phyloP scores from a whole-genome alignment of 2,888 invertebrate genomes.

The Corbicula japonica region DNA sequence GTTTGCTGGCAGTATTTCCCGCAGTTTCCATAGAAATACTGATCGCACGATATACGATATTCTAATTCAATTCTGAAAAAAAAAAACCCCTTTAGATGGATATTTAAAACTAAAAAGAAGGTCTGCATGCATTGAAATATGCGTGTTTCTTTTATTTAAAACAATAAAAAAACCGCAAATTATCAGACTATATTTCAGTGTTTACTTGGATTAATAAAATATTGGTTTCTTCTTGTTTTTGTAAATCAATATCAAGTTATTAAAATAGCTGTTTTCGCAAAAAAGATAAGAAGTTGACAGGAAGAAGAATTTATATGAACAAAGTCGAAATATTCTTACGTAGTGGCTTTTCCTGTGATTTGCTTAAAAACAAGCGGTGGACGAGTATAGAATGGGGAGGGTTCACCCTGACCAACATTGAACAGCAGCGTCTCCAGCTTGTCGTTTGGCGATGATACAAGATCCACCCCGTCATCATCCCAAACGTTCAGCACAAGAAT shows the following conservation, averaged over 20 bases:
- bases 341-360: background rate
- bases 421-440: slow-evolving; percentile 2
- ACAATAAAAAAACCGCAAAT: too few relatives aligned
- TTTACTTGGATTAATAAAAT: too few relatives aligned
- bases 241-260: too few relatives aligned
- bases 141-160: too few relatives aligned
- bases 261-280: too few relatives aligned
- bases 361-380: background rate
- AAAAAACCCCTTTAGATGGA: too few relatives aligned
- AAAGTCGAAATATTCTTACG: background rate
- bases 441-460: background rate
- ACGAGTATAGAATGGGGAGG: background rate
- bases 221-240: too few relatives aligned
- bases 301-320: too few relatives aligned
- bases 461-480: slow-evolving; percentile 9
- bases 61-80: slow-evolving; percentile 42
- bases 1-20: slow-evolving; percentile 34
- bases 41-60: slow-evolving; percentile 37
- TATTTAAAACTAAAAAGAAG: too few relatives aligned
- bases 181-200: too few relatives aligned
- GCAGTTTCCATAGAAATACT: slow-evolving; percentile 45
- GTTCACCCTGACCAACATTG: slow-evolving; percentile 18
- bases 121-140: too few relatives aligned
- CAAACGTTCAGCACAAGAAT: slow-evolving; percentile 1
- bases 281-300: too few relatives aligned